phyloP scores from a whole-genome alignment of 2,113 vertebrate species.

The Pseudorectes ferrugineus region DNA sequence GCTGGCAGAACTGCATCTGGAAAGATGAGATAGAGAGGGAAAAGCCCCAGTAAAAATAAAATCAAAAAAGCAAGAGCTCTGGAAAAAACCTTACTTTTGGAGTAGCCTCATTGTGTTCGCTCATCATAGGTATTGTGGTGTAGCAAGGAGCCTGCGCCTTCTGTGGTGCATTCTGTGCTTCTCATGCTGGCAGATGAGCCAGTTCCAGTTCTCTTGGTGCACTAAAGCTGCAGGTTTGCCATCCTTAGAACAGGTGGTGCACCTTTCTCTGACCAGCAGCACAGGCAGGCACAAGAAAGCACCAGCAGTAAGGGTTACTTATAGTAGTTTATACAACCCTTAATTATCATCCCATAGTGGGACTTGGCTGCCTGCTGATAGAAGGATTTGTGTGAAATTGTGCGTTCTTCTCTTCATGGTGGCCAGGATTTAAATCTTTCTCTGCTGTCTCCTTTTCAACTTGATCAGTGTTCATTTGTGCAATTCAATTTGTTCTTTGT shows the following conservation, averaged over 20 bases:
- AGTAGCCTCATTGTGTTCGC: neutral
- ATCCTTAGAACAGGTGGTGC: neutral
- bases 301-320: neutral
- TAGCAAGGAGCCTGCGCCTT: neutral
- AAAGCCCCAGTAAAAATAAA: neutral
- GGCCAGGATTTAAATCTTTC: neutral
- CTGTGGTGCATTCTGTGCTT: neutral
- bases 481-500: no score
- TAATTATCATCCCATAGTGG: fast-evolving
- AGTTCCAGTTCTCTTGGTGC: neutral
- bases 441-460: neutral
- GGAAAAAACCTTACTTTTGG: neutral
- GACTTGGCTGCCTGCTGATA: neutral
- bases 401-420: neutral
- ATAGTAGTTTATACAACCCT: neutral
- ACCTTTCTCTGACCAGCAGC: neutral
- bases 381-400: neutral
- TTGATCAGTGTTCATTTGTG: neutral
- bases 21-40: neutral
- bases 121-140: fast-evolving
- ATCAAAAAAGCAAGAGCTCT: neutral
- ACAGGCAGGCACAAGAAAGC: neutral
- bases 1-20: neutral
- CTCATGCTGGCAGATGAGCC: neutral
- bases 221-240: neutral